These are phyloP conservation scores for Chrysolina oricalcia DNA, from an alignment of 2,888 invertebrate genomes.

Conservation along the genomic window DNA sequence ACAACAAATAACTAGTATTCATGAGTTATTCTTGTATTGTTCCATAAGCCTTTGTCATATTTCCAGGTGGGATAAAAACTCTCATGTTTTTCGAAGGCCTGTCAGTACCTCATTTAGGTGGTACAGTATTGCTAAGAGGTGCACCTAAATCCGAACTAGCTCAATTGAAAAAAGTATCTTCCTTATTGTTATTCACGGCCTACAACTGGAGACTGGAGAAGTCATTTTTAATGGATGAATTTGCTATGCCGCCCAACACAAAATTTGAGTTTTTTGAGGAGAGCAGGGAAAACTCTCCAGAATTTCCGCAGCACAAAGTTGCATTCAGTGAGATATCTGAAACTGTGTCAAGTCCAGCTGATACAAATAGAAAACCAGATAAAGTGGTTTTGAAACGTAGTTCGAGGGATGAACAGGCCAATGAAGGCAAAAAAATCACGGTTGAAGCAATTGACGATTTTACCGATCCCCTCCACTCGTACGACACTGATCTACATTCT, in stretches of 20 bases:
- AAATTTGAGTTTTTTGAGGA: slow-evolving; percentile 71
- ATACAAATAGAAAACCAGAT: slow-evolving; percentile 34
- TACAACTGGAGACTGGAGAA: slow-evolving; percentile 96
- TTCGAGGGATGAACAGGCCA: slow-evolving; percentile 41
- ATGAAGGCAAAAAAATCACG: slow-evolving; percentile 69
- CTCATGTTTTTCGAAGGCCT: slow-evolving; percentile 96
- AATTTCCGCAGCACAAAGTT: slow-evolving; percentile 48
- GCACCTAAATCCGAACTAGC: slow-evolving; percentile 81
- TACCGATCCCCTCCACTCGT: slow-evolving; percentile 85
- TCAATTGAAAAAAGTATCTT: slow-evolving; percentile 87
- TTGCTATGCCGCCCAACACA: slow-evolving; percentile 82
- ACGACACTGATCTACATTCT: slow-evolving; percentile 53
- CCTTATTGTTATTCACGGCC: slow-evolving; percentile 86
- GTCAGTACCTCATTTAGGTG: slow-evolving; percentile 86
- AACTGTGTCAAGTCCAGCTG: neutral
- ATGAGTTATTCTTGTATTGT: too few relatives aligned
- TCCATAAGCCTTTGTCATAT: neutral
- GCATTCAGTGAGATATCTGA: neutral
- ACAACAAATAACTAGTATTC: too few relatives aligned
- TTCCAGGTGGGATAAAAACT: slow-evolving; percentile 82
- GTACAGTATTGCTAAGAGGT: slow-evolving; percentile 91
- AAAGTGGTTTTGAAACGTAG: slow-evolving; percentile 64
- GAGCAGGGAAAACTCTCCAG: slow-evolving; percentile 69
- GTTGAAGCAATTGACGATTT: slow-evolving; percentile 81
- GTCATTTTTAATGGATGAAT: slow-evolving; percentile 91